Evolutionary conservation across 2,888 invertebrate genomes (phyloP).

Genomic region (Diadegma fenestrale): DNA sequence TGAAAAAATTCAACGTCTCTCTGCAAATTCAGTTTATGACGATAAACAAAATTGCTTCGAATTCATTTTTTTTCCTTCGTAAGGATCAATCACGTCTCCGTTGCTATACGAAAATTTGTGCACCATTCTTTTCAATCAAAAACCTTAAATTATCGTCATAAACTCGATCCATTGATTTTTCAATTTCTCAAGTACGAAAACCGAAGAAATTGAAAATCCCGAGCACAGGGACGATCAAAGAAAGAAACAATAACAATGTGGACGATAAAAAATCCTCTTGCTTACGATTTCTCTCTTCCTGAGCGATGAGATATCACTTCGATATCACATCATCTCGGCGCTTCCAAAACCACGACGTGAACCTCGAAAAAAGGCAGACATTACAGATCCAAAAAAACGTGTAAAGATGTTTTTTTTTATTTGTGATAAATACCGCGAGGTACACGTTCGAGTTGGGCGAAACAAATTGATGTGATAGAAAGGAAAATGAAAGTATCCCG

Average conservation of each 20-base stretch:
- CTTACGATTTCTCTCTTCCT: constrained; percentile 60
- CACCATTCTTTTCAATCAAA: background rate
- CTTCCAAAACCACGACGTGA: constrained; percentile 52
- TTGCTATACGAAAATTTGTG: background rate
- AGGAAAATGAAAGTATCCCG: constrained; percentile 59
- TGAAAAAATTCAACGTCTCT: background rate
- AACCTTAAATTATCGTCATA: background rate
- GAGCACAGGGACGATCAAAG: constrained; percentile 37
- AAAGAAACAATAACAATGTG: constrained; percentile 3
- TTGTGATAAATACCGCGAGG: no score
- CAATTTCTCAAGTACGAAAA: background rate
- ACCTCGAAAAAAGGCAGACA: constrained; percentile 9
- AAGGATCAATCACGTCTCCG: background rate
- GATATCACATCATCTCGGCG: constrained; percentile 63
- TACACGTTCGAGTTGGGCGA: background rate
- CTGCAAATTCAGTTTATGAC: background rate
- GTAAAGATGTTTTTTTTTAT: constrained; percentile 11
- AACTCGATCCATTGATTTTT: background rate
- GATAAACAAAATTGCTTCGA: background rate
- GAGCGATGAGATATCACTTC: constrained; percentile 62
- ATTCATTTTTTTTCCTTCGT: background rate
- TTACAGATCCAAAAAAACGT: constrained; percentile 25
- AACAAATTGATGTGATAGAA: constrained; percentile 29
- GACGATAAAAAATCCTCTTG: constrained; percentile 4
- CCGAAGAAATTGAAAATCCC: background rate